Conservation (phyloP, 2,888 invertebrate genomes). For the Cantharis lateralis region DNA sequence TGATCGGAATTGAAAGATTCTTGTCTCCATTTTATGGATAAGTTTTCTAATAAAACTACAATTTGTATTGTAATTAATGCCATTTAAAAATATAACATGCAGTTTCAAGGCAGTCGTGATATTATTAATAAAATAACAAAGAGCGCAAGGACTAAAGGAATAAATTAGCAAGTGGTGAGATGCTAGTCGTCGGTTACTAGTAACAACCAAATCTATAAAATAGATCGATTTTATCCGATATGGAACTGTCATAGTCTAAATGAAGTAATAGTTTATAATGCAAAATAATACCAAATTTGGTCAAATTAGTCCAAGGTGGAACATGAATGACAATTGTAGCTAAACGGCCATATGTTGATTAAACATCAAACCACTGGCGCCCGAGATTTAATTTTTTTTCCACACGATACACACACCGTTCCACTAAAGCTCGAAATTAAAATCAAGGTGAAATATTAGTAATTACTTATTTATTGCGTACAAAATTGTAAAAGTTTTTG, state of each 20-base stretch:
- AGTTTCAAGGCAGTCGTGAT: constrained; percentile 1
- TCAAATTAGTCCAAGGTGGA: constrained; percentile 41
- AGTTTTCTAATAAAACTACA: background rate
- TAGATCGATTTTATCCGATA: constrained; percentile 8
- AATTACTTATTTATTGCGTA: background rate
- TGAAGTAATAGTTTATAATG: constrained; percentile 33
- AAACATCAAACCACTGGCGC: constrained; percentile 12
- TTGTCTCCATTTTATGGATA: background rate
- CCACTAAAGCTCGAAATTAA: background rate
- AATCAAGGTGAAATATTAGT: background rate
- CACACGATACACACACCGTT: background rate
- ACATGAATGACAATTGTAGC: constrained; percentile 18
- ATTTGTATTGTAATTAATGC: background rate
- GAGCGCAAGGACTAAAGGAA: constrained; percentile 15
- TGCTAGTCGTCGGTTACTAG: background rate
- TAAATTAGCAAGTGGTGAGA: constrained; percentile 7
- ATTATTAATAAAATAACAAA: constrained; percentile 1
- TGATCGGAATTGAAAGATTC: background rate
- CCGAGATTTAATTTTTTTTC: constrained; percentile 6
- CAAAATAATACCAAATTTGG: constrained; percentile 43
- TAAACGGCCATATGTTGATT: constrained; percentile 21
- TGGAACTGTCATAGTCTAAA: constrained; percentile 18
- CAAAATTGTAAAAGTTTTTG: background rate
- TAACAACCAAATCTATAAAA: background rate
- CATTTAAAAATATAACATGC: background rate